phyloP scores from a whole-genome alignment of 2,113 vertebrate species.

The Numenius arquata region DNA sequence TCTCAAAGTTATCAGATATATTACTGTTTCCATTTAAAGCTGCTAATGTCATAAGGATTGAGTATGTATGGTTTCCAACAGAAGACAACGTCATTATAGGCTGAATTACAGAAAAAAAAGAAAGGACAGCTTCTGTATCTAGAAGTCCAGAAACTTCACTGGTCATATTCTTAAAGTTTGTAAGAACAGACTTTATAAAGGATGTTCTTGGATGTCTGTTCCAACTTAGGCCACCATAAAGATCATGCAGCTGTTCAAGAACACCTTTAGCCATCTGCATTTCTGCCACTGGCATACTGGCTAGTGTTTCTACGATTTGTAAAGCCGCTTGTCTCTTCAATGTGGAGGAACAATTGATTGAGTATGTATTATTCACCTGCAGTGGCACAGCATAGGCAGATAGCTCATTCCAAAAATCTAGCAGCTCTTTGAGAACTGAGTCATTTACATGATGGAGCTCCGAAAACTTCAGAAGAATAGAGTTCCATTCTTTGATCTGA shows the following conservation, averaged over 20 bases:
- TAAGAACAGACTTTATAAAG: not conserved
- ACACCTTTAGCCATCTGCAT: not conserved
- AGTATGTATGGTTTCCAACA: not conserved
- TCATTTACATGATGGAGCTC: not conserved
- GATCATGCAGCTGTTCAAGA: not conserved
- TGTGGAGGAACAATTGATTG: conserved; percentile 16
- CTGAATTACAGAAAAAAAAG: conserved; percentile 3
- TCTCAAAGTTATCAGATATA: not conserved
- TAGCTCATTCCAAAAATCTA: conserved; percentile 58
- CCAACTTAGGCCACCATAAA: not conserved
- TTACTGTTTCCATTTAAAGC: not conserved
- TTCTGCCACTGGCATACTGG: not conserved
- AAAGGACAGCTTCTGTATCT: not conserved
- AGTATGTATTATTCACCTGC: not conserved
- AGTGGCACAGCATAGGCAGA: not conserved
- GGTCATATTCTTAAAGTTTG: not conserved
- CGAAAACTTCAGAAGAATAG: conserved; percentile 50
- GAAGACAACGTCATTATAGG: not conserved
- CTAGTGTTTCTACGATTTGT: not conserved
- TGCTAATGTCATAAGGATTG: not conserved
- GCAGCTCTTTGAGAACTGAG: not conserved
- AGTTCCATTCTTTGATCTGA: conserved; percentile 61
- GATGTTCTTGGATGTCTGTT: not conserved
- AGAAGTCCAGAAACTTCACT: not conserved
- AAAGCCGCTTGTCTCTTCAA: conserved; percentile 30